A percentile compares a stretch with the other conserved stretches of the same genome.
Evolutionary conservation across 1,140 invertebrate species (phyloP).

Genomic region (Limonius californicus): DNA sequence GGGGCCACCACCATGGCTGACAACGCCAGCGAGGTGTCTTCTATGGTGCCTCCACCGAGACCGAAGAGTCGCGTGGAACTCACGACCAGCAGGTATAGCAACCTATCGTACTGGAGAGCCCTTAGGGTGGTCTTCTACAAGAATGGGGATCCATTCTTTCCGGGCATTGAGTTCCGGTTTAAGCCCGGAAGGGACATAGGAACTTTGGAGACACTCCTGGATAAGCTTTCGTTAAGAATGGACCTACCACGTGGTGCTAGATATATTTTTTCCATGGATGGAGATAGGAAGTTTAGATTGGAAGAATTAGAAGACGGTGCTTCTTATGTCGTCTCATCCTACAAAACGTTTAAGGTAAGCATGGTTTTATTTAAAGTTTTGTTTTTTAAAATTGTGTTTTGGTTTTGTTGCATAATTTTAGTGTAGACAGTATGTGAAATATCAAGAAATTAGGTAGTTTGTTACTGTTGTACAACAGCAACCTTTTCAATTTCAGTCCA

Average conservation of each 20-base stretch:
- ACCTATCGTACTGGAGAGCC: constrained; percentile 82
- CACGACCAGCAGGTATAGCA: constrained; percentile 60
- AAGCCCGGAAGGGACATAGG: constrained; percentile 82
- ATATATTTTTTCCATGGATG: constrained; percentile 89
- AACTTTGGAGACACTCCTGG: constrained; percentile 80
- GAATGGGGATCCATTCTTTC: constrained; percentile 90
- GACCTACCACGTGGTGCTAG: constrained; percentile 78
- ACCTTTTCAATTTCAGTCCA: too few relatives aligned
- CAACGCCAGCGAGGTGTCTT: constrained; percentile 52
- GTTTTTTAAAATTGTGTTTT: neutral
- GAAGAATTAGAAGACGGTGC: constrained; percentile 85
- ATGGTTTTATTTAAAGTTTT: neutral
- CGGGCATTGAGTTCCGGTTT: constrained; percentile 84
- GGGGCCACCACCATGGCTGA: constrained; percentile 49
- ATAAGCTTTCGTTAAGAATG: constrained; percentile 76
- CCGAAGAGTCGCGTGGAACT: constrained; percentile 43
- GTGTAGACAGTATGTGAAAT: too few relatives aligned
- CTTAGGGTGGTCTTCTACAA: constrained; percentile 84
- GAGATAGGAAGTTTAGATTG: constrained; percentile 74
- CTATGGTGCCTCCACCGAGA: constrained; percentile 47
- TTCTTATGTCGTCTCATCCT: constrained; percentile 88
- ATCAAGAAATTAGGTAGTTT: too few relatives aligned
- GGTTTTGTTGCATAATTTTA: too few relatives aligned
- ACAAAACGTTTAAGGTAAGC: constrained; percentile 87
- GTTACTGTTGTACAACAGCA: too few relatives aligned